Conservation (phyloP, 2,113 vertebrate species). For the Oostethus manadensis region DNA sequence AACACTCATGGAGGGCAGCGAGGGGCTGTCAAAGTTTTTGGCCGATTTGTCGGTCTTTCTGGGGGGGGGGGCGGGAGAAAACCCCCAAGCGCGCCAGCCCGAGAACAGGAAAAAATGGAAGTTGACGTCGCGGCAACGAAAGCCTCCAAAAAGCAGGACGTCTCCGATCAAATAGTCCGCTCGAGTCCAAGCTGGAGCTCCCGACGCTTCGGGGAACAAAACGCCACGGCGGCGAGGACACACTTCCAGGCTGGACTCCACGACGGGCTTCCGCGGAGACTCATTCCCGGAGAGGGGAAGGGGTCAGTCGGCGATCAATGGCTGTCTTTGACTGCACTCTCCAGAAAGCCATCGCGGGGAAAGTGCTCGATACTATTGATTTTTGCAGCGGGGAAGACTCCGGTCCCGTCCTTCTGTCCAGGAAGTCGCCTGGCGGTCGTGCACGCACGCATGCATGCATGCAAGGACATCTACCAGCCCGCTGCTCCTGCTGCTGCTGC, state of each 20-base stretch:
- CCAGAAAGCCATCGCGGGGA: background rate
- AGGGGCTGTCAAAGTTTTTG: conserved; percentile 70
- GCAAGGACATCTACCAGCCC: conserved; percentile 19
- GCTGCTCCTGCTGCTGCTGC: conserved; percentile 51
- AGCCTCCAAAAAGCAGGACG: conserved; percentile 36
- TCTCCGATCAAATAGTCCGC: conserved; percentile 30
- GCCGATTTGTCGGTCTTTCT: conserved; percentile 35
- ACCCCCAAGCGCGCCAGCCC: conserved; percentile 33
- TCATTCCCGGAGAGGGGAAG: conserved; percentile 67
- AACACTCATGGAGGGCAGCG: conserved; percentile 85
- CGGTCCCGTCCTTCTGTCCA: conserved; percentile 84
- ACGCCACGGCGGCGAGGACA: conserved; percentile 50
- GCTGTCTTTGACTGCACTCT: conserved; percentile 46
- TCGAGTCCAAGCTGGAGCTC: conserved; percentile 42
- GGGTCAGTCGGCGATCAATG: conserved; percentile 57
- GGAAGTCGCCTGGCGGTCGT: conserved; percentile 79
- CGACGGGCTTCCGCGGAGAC: conserved; percentile 61
- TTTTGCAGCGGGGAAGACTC: conserved; percentile 64
- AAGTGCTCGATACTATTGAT: conserved; percentile 51
- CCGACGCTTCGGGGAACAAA: conserved; percentile 49
- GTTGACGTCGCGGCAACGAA: conserved; percentile 51
- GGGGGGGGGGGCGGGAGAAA: conserved; percentile 9
- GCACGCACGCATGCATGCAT: conserved; percentile 54
- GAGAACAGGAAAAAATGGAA: conserved; percentile 19
- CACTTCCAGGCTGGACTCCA: conserved; percentile 55